Conservation (phyloP, 37 sponge, comb jelly and placozoan species). For the Beroe forskalii region DNA sequence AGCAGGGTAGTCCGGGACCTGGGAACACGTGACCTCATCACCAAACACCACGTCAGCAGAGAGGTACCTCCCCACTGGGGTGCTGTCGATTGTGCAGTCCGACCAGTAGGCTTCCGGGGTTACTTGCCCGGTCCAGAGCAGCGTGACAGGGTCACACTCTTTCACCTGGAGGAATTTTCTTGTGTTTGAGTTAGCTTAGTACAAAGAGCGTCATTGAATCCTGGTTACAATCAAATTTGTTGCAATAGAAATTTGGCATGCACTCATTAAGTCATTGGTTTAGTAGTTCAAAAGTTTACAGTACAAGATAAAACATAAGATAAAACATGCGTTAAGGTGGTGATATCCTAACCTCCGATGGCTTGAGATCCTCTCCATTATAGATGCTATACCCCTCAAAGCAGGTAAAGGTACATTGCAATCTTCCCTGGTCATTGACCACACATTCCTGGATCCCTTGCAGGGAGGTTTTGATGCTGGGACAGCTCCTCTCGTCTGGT, state of each 20-base stretch:
- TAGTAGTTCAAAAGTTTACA: no score
- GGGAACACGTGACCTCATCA: not conserved
- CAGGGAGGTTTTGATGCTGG: not conserved
- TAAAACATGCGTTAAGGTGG: no score
- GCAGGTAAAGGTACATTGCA: slow-evolving; percentile 5
- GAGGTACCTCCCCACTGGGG: slow-evolving; percentile 14
- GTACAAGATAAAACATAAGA: no score
- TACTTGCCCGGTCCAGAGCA: slow-evolving; percentile 5
- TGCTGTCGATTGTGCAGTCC: not conserved
- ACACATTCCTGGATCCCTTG: not conserved
- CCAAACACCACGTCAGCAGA: not conserved
- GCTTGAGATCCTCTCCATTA: not conserved
- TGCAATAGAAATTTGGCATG: no score
- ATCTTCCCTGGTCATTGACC: not conserved
- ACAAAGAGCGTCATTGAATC: no score
- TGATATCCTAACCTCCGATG: slow-evolving; percentile 40
- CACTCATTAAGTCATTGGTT: no score
- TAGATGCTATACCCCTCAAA: not conserved
- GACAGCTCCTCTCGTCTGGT: not conserved
- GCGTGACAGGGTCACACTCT: not conserved
- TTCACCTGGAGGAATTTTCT: slow-evolving; percentile 37
- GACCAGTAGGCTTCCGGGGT: slow-evolving; percentile 31
- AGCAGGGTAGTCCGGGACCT: slow-evolving; percentile 56
- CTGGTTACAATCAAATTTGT: no score
- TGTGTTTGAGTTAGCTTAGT: no score